phyloP scores from a whole-genome alignment of 2,888 invertebrate species.

The Hyppa rectilinea region DNA sequence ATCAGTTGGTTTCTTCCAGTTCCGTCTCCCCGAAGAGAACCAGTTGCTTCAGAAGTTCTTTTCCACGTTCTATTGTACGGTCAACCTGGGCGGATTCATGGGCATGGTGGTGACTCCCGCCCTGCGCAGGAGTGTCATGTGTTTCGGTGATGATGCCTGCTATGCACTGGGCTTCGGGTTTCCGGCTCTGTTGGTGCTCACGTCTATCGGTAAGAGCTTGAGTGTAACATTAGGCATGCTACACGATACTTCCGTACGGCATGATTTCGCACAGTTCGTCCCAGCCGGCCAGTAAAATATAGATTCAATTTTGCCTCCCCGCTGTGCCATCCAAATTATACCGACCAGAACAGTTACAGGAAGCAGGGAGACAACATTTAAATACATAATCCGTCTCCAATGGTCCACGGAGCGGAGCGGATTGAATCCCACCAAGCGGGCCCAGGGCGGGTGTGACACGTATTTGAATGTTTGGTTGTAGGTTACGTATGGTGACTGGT shows the following conservation, averaged over 20 bases:
- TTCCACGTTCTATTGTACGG: conserved; percentile 95
- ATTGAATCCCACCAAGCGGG: too few relatives aligned
- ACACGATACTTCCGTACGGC: neutral
- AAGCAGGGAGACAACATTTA: neutral
- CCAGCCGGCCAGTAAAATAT: neutral
- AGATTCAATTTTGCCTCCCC: neutral
- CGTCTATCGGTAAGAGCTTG: conserved; percentile 90
- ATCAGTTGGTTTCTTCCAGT: conserved; percentile 76
- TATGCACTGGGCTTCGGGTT: conserved; percentile 95
- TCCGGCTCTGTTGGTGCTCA: conserved; percentile 93
- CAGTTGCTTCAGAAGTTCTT: conserved; percentile 93
- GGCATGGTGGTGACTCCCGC: conserved; percentile 94
- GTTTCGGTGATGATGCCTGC: conserved; percentile 93
- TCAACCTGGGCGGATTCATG: conserved; percentile 93
- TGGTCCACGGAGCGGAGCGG: too few relatives aligned
- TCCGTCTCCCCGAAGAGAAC: conserved; percentile 92
- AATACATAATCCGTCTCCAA: neutral
- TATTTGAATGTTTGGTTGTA: neutral
- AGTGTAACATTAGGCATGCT: too few relatives aligned
- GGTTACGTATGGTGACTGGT: too few relatives aligned
- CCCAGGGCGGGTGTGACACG: too few relatives aligned
- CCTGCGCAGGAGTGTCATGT: conserved; percentile 92
- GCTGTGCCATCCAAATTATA: neutral
- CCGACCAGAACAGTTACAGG: neutral
- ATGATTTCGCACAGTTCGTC: neutral